phyloP scores from a whole-genome alignment of 2,888 invertebrate genomes.

The Lottia gigantea region DNA sequence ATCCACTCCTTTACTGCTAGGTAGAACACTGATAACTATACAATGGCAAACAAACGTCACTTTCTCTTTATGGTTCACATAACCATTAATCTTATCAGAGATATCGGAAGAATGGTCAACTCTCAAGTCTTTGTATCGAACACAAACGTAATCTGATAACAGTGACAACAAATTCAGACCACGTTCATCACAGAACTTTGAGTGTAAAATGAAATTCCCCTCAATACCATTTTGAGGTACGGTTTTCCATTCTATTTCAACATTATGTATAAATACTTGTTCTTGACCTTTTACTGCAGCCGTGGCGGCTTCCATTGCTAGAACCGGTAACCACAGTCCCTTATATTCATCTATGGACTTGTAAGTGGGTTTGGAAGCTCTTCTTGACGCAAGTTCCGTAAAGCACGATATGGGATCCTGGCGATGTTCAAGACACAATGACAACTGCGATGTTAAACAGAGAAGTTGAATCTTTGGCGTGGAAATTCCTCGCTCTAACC shows the following conservation, averaged over 20 bases:
- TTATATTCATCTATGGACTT: constrained; percentile 45
- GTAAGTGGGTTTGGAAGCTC: constrained; percentile 36
- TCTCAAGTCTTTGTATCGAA: constrained; percentile 46
- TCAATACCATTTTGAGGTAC: constrained; percentile 6
- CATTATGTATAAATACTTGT: constrained; percentile 50
- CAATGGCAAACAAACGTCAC: constrained; percentile 62
- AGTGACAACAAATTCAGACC: constrained; percentile 42
- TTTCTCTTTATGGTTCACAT: constrained; percentile 39
- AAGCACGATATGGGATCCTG: constrained; percentile 50
- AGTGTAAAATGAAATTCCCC: constrained; percentile 40
- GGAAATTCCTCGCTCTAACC: constrained; percentile 44
- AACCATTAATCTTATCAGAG: constrained; percentile 33
- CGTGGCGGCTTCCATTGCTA: constrained; percentile 53
- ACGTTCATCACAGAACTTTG: constrained; percentile 45
- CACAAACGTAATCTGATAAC: constrained; percentile 50
- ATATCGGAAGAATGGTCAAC: constrained; percentile 36
- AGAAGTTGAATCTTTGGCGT: constrained; percentile 56
- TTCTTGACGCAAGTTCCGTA: constrained; percentile 15
- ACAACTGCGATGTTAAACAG: constrained; percentile 48
- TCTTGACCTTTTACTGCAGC: constrained; percentile 43
- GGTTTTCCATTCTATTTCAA: constrained; percentile 48
- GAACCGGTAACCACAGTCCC: constrained; percentile 50
- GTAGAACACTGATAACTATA: constrained; percentile 26
- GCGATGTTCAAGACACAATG: constrained; percentile 60
- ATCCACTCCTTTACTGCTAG: constrained; percentile 20